Evolutionary conservation across 2,797 vertebrate species (phyloP), one percentile per base, ranked within the genome.

Genomic region (Pseudotriccus pelzelni): DNA sequence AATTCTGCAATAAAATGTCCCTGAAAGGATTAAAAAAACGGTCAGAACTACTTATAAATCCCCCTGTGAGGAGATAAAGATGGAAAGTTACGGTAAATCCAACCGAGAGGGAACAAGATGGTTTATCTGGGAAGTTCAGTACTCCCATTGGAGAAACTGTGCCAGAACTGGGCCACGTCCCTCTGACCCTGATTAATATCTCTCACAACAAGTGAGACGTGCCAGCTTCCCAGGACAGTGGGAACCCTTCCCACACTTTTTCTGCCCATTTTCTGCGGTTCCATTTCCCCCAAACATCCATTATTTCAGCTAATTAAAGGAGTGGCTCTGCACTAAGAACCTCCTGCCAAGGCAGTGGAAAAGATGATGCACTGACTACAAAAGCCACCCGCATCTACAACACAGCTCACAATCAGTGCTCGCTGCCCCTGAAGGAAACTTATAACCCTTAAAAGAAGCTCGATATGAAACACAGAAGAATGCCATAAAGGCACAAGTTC

Each of bases 251-350:
- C 44, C n/a, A 34, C 1, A 6, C 2, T 62, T 77, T 22, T 84
- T 63, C 72, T 90, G 72, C 28, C 50, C 36, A 1, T 67, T 90
- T 93, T 66, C 53, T 59, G 89, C 25, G 68, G 81, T 66, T 78
- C 23, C 44, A 64, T 53, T 87, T 92, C 59, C 85, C 77, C 43
- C 84, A 73, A 89, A 84, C 52, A 80, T n/a, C 91, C 82, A 74
- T 87, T 92, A 81, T 92, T 89, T 60, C 75, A 90, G 82, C 63
- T 90, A 49, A 94, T 95, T 84, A 84, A 89, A 90, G 86, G 75
- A 92, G 77, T n/a, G 79, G 62, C 82, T 93, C 81, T 73, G 44
- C 46, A 28, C 49, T 44, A 32, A 85, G 39, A 34, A 55, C 39
- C 74, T n/a, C 36, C 80, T 87, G 88, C 88, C 69, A 83, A 87